Conservation (phyloP, 2,113 vertebrate species). For the Pseudorasbora parva region DNA sequence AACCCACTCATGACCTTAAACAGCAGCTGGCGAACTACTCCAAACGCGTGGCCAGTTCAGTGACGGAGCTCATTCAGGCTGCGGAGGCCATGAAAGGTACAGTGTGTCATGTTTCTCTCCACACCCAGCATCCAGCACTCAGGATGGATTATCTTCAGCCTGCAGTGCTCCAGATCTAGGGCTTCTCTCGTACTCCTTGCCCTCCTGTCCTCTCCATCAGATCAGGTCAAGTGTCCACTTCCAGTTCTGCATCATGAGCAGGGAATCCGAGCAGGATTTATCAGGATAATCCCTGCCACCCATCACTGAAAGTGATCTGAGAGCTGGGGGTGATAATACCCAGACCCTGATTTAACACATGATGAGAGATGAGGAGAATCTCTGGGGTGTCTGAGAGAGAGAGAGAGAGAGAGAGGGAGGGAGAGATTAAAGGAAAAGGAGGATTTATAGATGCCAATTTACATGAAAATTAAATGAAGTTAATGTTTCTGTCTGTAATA, state of each 20-base stretch:
- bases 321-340: slow-evolving; percentile 37
- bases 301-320: slow-evolving; percentile 44
- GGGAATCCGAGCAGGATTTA: neutral
- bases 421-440: neutral
- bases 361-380: slow-evolving; percentile 24
- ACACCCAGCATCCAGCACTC: neutral
- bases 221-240: slow-evolving; percentile 2
- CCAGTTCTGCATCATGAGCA: neutral
- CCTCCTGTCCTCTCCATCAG: slow-evolving; percentile 4
- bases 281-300: neutral
- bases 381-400: neutral
- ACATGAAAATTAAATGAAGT: neutral
- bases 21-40: slow-evolving; percentile 91
- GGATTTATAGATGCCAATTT: neutral
- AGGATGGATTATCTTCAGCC: neutral
- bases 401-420: neutral
- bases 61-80: slow-evolving; percentile 97
- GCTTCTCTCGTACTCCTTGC: slow-evolving; percentile 24
- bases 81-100: slow-evolving; percentile 99
- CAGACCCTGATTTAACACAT: slow-evolving; percentile 50
- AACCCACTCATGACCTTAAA: slow-evolving; percentile 90
- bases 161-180: slow-evolving; percentile 2
- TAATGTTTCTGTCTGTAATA: no score
- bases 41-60: slow-evolving; percentile 92
- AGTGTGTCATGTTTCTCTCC: neutral